Base-by-base conservation (phyloP, 1,140 invertebrate species). In the Chelonus insularis region DNA sequence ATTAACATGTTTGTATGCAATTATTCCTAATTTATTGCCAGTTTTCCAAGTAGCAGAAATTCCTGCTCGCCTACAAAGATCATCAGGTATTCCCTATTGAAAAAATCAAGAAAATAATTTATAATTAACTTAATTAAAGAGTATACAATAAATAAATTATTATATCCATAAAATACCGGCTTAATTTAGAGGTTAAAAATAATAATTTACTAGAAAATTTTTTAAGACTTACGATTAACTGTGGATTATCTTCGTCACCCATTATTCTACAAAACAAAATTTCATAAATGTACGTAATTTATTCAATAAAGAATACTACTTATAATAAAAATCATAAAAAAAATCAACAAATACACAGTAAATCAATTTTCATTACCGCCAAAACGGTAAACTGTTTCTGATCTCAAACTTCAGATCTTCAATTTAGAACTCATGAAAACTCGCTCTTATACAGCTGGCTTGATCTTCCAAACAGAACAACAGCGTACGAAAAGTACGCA, bases 61-160 rank as follows among this genome's bases (percentile, higher is more conserved):
- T 43, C 84, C 82, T 29, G 80, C 77, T 69, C 73, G 71, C 64
- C 70, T 64, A 60, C 84, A 85, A 45, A 85, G 50, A 63, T 83
- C 77, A 74, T 85, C 82, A 16, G 83, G 81, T 64, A 87, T 83
- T 32, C 72, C 65, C 85, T 86, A n/a, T n/a, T n/a, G n/a, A n/a
- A n/a, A n/a, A 32, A 39, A 76, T 67, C 50, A 32, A 14, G 57
- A 67, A 63, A 62, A 62, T 50, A 50, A 9, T 41, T 34, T 47
- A 39, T 9, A 48, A 63, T 32, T 55, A 11, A 32, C 32, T 32
- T 29, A 45, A 16, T 23, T 36, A 12, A 34, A 4, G 56, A 45
- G 29, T 1, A 8, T 50, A 37, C 6, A 47, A n/a, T 52, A 5
- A 29, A 23, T 43, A 18, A 63, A 39, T n/a, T 11, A 20, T 3